Evolutionary conservation across 53 echinoderm and acorn worm species (phyloP).

Genomic region (Glandiceps talaboti): DNA sequence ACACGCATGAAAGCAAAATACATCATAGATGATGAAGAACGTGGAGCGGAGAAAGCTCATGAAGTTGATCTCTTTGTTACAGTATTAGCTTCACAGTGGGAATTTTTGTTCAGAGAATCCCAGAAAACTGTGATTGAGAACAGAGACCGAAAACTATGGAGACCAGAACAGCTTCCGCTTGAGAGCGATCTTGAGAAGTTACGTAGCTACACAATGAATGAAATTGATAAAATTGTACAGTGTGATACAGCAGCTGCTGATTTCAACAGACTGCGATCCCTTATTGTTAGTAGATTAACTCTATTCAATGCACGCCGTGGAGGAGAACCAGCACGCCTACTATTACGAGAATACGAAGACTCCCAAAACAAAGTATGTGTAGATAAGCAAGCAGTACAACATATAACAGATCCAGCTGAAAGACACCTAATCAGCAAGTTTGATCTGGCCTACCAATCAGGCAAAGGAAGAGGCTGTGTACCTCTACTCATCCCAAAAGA

Average conservation of each 20-base stretch:
- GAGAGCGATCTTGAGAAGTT: conserved; percentile 9
- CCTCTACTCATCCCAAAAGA: conserved; percentile 6
- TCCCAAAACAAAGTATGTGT: conserved; percentile 10
- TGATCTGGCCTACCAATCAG: conserved; percentile 16
- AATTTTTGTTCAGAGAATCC: conserved; percentile 27
- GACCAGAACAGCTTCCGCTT: conserved; percentile 16
- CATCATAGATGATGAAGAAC: conserved; percentile 12
- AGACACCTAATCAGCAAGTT: conserved; percentile 4
- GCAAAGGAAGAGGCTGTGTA: conserved; percentile 9
- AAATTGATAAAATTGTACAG: conserved; percentile 7
- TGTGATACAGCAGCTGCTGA: conserved; percentile 8
- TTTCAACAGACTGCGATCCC: too few species aligned
- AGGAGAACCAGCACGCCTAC: conserved; percentile 16
- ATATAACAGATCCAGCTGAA: neutral
- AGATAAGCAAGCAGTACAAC: neutral
- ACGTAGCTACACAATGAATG: conserved; percentile 1
- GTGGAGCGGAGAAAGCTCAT: conserved; percentile 3
- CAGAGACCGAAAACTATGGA: conserved; percentile 14
- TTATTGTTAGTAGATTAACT: too few species aligned
- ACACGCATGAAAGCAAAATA: conserved; percentile 2
- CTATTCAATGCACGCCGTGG: conserved; percentile 16
- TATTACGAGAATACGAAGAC: conserved; percentile 12
- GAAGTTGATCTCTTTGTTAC: neutral
- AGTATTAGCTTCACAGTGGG: conserved; percentile 7
- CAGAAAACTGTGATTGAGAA: conserved; percentile 6